Evolutionary conservation across 2,888 invertebrate species (phyloP), one percentile per base, ranked within the genome.

Genomic region (Rhamphomyia laevipes): DNA sequence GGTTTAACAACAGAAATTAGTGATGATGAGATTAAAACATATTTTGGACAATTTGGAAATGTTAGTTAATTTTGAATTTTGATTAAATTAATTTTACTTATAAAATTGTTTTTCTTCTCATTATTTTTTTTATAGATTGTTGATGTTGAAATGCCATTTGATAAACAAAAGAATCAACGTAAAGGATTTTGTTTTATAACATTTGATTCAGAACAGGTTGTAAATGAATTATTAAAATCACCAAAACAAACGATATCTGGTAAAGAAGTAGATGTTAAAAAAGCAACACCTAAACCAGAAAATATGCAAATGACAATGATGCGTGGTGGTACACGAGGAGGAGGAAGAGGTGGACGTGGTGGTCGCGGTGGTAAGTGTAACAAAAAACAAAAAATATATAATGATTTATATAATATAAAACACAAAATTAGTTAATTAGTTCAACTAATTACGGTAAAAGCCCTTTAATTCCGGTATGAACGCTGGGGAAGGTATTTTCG

Each of bases 131-230:
- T 74, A 15, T 67, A 94, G 93, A 90, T 95, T 62, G 84, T 91
- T 54, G 92, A 94, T 63, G 84, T 95, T 50, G 96, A 96, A 73
- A 87, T 95, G 84, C 96, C 96, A 51, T 94, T 90, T 64, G 96
- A 96, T 71, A 95, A 94, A 73, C 85, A 87, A 69, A 95, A 94
- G 80, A 93, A 92, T 70, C 92, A 93, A 72, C 82, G 95, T 62
- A 89, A 95, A 76, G 92, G 89, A 53, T 96, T 96, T 78, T 95
- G 94, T 69, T 96, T 96, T 72, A 92, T 96, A 68, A 95, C 95
- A 57, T 96, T 95, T 65, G 95, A 96, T 67, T 89, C 89, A 30
- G 94, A 94, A 71, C 88, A 90, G 71, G 87, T 92, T 48, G 93
- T 93, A 30, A 90, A 90, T 63, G 91, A 92, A 68, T 76, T 93